phyloP scores from a whole-genome alignment of 30 jellyfish, hydroid and myxozoan genomes.

The Aurelia aurita region DNA sequence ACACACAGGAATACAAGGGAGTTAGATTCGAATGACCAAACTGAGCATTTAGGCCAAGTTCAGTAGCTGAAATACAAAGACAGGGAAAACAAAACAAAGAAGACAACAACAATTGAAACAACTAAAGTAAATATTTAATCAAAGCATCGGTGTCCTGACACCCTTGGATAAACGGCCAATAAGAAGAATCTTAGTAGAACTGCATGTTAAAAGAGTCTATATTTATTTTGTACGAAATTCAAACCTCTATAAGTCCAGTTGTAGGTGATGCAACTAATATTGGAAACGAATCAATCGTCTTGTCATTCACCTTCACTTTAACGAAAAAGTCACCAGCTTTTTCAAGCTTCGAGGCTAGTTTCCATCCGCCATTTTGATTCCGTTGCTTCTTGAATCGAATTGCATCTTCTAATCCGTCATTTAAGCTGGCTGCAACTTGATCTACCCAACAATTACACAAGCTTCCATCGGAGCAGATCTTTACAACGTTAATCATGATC shows the following conservation, averaged over 20 bases:
- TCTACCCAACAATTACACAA: slow-evolving; percentile 7
- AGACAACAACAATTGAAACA: too few relatives aligned
- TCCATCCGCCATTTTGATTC: slow-evolving; percentile 16
- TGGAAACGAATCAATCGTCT: not conserved
- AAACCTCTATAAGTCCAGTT: slow-evolving; percentile 22
- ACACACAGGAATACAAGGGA: too few relatives aligned
- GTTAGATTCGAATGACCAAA: too few relatives aligned
- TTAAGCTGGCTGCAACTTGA: not conserved
- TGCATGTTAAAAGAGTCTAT: too few relatives aligned
- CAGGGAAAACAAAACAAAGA: too few relatives aligned
- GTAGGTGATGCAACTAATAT: slow-evolving; percentile 1
- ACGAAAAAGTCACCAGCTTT: slow-evolving; percentile 29
- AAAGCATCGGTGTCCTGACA: too few relatives aligned
- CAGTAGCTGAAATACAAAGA: too few relatives aligned
- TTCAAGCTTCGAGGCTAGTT: not conserved
- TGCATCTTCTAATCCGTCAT: not conserved
- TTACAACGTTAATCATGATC: not conserved
- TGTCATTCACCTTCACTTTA: slow-evolving; percentile 19
- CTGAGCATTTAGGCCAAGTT: too few relatives aligned
- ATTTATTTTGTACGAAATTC: too few relatives aligned
- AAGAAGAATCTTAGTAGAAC: too few relatives aligned
- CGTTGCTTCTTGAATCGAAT: slow-evolving; percentile 1
- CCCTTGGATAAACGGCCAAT: too few relatives aligned
- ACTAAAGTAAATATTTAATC: too few relatives aligned
- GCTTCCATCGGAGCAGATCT: slow-evolving; percentile 15